Percentiles rank a stretch among this genome's conserved stretches.
Evolutionary conservation across 2,797 vertebrate genomes (phyloP).

Genomic region (Meda fulgida): DNA sequence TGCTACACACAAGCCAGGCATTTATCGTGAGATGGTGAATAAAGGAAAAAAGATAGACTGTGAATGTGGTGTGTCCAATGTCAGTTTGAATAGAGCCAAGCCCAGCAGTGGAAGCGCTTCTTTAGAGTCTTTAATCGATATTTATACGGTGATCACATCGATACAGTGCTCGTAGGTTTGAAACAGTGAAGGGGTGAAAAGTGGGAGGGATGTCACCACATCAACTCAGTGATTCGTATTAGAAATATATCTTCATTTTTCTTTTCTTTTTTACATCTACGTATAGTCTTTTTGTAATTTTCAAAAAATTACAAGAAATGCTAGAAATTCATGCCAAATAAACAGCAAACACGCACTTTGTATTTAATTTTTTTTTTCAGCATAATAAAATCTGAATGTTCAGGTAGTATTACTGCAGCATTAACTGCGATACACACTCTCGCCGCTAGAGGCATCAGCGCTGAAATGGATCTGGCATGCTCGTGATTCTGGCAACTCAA

Average conservation of each 20-base stretch:
- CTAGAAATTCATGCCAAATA: slow-evolving; percentile 54
- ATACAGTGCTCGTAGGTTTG: slow-evolving; percentile 73
- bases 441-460: slow-evolving; percentile 71
- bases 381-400: slow-evolving; percentile 60
- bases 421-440: slow-evolving; percentile 53
- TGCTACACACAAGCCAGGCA: slow-evolving; percentile 50
- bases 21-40: slow-evolving; percentile 7
- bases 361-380: slow-evolving; percentile 51
- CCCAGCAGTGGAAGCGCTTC: slow-evolving; percentile 83
- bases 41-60: neutral
- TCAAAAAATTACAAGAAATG: slow-evolving; percentile 62
- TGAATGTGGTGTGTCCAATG: slow-evolving; percentile 10
- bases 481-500: slow-evolving; percentile 41
- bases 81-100: slow-evolving; percentile 75
- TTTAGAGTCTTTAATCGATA: slow-evolving; percentile 85
- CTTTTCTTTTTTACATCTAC: slow-evolving; percentile 38
- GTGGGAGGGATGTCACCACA: slow-evolving; percentile 66
- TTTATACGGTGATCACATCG: slow-evolving; percentile 79
- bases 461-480: slow-evolving; percentile 54
- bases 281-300: slow-evolving; percentile 58
- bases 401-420: slow-evolving; percentile 68
- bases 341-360: slow-evolving; percentile 48
- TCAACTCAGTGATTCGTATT: slow-evolving; percentile 75
- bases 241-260: slow-evolving; percentile 70
- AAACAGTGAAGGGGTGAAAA: neutral